Base-by-base conservation (phyloP, 2,888 invertebrate species). In the Synergus gifuensis region DNA sequence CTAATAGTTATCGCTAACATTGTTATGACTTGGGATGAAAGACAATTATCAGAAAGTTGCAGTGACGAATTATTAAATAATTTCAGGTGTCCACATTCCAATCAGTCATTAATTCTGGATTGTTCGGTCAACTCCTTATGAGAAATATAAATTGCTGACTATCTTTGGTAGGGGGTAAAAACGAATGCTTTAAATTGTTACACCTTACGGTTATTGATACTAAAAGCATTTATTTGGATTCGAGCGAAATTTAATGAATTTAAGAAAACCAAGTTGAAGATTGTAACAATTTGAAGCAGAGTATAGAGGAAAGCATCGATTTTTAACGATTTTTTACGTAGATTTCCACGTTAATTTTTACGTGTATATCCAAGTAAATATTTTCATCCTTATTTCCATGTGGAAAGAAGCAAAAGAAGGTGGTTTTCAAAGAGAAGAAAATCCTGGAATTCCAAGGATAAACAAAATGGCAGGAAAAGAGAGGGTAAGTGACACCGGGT, bases 401-500 rank as follows among this genome's bases (percentile, higher is more conserved):
- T 36, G 62, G 18, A 42, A 42, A 8, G 42, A 42, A 42, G 36
- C 36, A 0, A 36, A 36, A 36, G 36, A 36, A 36, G 36, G 36
- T 4, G 36, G 5, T 5, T 36, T 4, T 36, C 7, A 36, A 44
- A 44, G 44, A 44, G 44, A 44, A 11, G 44, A 5, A 36, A 36
- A 44, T 44, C 11, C 44, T 44, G 44, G 44, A 11, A 44, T 44
- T 73, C n/a, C 42, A 22, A 42, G 44, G 60, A 62, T 40, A 16
- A 11, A 60, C 87, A 83, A 85, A 81, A 83, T 85, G 84, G 85
- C 84, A n/a, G 58, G 67, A 64, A 77, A 76, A 64, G 79, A 83
- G 86, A 87, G 85, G 85, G 86, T 88, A 88, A 88, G 86, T 85
- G 85, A 84, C 85, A 87, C 86, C 88, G 89, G 89, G 88, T 88